Percentiles rank a stretch among this genome's conserved stretches.
These are phyloP conservation scores for Amphipyra berbera DNA, from an alignment of 2,888 invertebrate species.

Conservation along the genomic window DNA sequence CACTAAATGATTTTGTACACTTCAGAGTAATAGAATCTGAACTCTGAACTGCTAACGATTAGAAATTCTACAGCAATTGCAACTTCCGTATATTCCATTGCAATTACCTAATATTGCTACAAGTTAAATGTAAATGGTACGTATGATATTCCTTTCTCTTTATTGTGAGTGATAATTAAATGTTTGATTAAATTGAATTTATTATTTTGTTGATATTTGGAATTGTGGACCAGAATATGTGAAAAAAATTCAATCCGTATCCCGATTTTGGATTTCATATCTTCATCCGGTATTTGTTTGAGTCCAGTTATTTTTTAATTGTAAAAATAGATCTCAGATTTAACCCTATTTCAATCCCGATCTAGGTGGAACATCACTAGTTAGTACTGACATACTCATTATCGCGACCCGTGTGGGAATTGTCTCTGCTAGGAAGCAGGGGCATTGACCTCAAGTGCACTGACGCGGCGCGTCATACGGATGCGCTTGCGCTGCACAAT, in stretches of 20 bases:
- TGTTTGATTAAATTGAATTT: background rate
- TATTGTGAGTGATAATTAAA: slow-evolving; percentile 17
- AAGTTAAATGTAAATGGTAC: slow-evolving; percentile 36
- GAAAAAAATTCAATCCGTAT: no score
- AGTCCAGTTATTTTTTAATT: background rate
- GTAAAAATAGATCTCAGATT: background rate
- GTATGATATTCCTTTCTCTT: slow-evolving; percentile 33
- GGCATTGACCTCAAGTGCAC: slow-evolving; percentile 76
- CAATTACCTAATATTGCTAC: slow-evolving; percentile 29
- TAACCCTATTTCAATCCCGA: background rate
- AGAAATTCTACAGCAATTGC: slow-evolving; percentile 19
- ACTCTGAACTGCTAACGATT: slow-evolving; percentile 18
- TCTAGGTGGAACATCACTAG: slow-evolving; percentile 51
- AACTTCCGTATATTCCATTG: slow-evolving; percentile 30
- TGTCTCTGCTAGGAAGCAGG: slow-evolving; percentile 72
- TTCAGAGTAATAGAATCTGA: slow-evolving; percentile 9
- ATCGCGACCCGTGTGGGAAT: slow-evolving; percentile 71
- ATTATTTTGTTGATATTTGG: slow-evolving; percentile 1
- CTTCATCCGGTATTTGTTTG: no score
- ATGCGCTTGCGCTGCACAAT: slow-evolving; percentile 80
- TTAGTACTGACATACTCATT: slow-evolving; percentile 61
- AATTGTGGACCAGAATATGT: background rate
- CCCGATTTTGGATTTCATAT: no score
- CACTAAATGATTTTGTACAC: slow-evolving; percentile 5
- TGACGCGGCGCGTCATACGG: slow-evolving; percentile 75